Conservation (phyloP, 2,888 invertebrate genomes). For the Pristionchus fissidentatus region DNA sequence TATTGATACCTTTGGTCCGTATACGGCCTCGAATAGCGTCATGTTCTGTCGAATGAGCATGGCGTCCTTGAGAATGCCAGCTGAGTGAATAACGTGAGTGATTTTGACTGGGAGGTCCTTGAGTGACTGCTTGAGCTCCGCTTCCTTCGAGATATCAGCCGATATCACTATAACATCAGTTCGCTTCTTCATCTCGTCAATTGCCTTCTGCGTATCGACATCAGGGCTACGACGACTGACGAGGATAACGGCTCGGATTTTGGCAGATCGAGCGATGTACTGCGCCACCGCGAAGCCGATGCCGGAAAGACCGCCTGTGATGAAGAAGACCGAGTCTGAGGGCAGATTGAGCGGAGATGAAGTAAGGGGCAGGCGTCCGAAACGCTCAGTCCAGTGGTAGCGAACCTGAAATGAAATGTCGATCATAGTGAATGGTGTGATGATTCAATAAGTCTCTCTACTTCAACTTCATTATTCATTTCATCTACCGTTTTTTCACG, state of each 20-base stretch:
- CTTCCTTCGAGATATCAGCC: slow-evolving; percentile 57
- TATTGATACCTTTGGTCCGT: slow-evolving; percentile 60
- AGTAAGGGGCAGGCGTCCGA: not conserved
- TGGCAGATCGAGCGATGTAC: slow-evolving; percentile 53
- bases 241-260: slow-evolving; percentile 56
- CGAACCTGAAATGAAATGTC: not conserved
- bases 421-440: not conserved
- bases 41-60: slow-evolving; percentile 61
- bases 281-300: slow-evolving; percentile 68
- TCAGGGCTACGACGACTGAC: slow-evolving; percentile 60
- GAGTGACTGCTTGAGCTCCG: slow-evolving; percentile 51
- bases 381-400: slow-evolving; percentile 12
- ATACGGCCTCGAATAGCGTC: slow-evolving; percentile 60
- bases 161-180: slow-evolving; percentile 52
- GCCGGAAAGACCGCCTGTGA: slow-evolving; percentile 71
- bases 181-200: slow-evolving; percentile 51
- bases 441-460: too few relatives aligned
- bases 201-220: slow-evolving; percentile 44
- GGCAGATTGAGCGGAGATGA: slow-evolving; percentile 39
- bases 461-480: too few relatives aligned
- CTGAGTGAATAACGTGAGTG: slow-evolving; percentile 67
- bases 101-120: slow-evolving; percentile 52
- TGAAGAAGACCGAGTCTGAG: slow-evolving; percentile 55
- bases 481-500: not conserved
- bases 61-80: slow-evolving; percentile 66